These are phyloP conservation scores for Synanthedon vespiformis DNA, from an alignment of 2,888 invertebrate species.

Conservation along the genomic window DNA sequence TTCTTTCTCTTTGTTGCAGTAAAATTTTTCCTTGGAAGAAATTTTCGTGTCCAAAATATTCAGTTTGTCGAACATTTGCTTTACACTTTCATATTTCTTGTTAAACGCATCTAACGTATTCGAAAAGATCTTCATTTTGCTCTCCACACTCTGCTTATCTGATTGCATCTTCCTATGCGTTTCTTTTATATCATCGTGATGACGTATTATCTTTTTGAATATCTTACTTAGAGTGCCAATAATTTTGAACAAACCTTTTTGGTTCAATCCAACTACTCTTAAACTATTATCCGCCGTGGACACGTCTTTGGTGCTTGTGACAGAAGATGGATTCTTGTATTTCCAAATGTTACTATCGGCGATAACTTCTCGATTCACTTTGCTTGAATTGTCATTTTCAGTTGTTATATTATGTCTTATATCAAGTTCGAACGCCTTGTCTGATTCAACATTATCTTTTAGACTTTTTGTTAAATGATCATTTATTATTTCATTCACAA, in stretches of 20 bases:
- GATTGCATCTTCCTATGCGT: constrained; percentile 33
- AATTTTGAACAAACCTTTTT: constrained; percentile 48
- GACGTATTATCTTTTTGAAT: constrained; percentile 53
- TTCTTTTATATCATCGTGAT: constrained; percentile 44
- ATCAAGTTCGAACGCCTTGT: too few species aligned
- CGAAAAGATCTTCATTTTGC: constrained; percentile 22
- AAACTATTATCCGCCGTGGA: constrained; percentile 24
- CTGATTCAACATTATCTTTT: too few species aligned
- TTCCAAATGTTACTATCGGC: constrained; percentile 35
- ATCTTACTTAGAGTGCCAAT: constrained; percentile 50
- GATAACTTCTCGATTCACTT: constrained; percentile 26
- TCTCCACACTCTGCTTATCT: constrained; percentile 32
- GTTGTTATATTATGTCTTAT: too few species aligned
- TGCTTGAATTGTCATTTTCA: constrained; percentile 7
- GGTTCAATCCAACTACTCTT: constrained; percentile 18
- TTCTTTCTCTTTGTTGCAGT: constrained; percentile 32
- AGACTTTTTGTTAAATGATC: too few species aligned
- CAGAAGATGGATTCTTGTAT: constrained; percentile 22
- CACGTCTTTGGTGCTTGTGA: constrained; percentile 30
- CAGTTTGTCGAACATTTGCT: constrained; percentile 32
- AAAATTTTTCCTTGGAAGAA: constrained; percentile 24
- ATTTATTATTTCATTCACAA: not conserved
- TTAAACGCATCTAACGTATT: constrained; percentile 44
- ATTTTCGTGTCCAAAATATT: constrained; percentile 29
- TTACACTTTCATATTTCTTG: constrained; percentile 31